Base-by-base conservation (phyloP, 1,140 invertebrate species). In the Anoplolepis gracilipes region DNA sequence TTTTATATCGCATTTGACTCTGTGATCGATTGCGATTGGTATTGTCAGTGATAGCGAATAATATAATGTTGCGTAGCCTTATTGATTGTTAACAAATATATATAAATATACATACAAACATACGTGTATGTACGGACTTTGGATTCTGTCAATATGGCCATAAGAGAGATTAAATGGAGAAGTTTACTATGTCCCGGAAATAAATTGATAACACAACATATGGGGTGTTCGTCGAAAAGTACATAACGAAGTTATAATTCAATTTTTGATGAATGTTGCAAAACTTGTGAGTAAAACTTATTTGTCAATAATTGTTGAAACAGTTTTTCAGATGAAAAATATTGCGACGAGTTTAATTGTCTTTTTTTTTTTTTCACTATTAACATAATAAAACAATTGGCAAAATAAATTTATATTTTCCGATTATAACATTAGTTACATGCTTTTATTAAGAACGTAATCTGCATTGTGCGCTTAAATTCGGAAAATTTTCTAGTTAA, bases 31-130 rank as follows among this genome's bases (percentile, higher is more conserved):
- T 16, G 36, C 49, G 33, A 81, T 36, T 49, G 49, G 10, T 8
- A 42, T 36, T 78, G 49, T 25, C 22, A 81, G 11, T 53, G 33
- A 81, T 72, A 36, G 65, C 36, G 67, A 2, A 57, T 65, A 70
- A 55, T 25, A 49, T 57, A 70, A 53, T 81, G 78, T 81, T 72
- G n/a, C n/a, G n/a, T n/a, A 84, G 57, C 72, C 6, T 62, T 84
- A 76, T 62, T 28, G 81, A 84, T 61, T 84, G 81, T 84, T 84
- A 85, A 77, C 77, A 85, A 77, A 73, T 72, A 84, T 84, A 75
- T 61, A 82, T 28, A 73, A 33, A 84, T 84, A 75, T 49, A 82
- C 10, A 72, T 33, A 49, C 5, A 49, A 19, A 39, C 8, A 39
- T 39, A 42, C 19, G 82, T 46, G 33, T 39, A 69, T 81, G 42